Evolutionary conservation across 2,113 vertebrate genomes (phyloP).

Genomic region (Eonycteris spelaea): DNA sequence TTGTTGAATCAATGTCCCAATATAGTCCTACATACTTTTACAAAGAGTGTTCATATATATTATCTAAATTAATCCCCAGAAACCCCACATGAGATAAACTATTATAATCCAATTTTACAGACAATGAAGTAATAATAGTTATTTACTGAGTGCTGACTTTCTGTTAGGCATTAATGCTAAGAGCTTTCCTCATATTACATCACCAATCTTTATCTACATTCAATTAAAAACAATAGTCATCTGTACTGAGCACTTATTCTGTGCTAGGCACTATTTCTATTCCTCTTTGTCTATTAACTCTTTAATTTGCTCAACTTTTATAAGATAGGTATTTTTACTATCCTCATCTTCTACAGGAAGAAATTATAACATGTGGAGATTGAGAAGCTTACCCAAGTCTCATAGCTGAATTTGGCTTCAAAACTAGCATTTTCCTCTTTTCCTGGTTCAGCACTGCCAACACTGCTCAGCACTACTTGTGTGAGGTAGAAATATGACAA

Average conservation of each 20-base stretch:
- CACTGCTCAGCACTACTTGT: background rate
- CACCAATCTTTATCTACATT: background rate
- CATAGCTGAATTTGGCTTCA: background rate
- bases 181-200: background rate
- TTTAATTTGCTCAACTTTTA: background rate
- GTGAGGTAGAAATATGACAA: background rate
- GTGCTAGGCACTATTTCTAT: background rate
- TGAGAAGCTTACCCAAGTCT: background rate
- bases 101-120: background rate
- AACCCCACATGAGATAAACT: background rate
- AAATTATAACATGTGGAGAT: background rate
- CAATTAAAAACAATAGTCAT: background rate
- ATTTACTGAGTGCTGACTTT: background rate
- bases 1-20: background rate
- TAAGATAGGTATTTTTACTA: background rate
- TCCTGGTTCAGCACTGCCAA: background rate
- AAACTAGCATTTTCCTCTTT: background rate
- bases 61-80: background rate
- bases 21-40: background rate
- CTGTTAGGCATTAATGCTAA: background rate
- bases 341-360: background rate
- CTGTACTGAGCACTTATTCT: background rate
- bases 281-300: background rate
- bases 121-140: background rate
- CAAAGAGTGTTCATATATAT: background rate